Evolutionary conservation across 2,797 vertebrate species (phyloP).

Genomic region (Notolabrus celidotus): DNA sequence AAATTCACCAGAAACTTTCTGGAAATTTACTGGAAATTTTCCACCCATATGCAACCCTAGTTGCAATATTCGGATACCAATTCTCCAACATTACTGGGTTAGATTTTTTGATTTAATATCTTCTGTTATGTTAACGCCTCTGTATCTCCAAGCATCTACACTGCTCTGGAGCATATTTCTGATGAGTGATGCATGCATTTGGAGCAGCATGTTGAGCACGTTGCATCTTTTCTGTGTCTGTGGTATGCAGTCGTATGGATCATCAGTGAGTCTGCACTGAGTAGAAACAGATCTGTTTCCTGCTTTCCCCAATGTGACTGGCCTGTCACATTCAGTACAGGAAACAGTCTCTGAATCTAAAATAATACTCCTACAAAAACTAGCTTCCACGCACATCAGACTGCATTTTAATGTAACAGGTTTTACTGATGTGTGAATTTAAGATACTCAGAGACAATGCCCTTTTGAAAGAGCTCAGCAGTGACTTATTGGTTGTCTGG

Average conservation of each 20-base stretch:
- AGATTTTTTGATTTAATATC: no score
- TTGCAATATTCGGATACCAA: no score
- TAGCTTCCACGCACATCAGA: background rate
- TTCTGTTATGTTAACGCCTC: no score
- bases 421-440: background rate
- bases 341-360: constrained; percentile 10
- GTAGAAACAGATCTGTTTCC: constrained; percentile 9
- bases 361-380: background rate
- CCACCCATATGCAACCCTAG: no score
- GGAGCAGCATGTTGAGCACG: background rate
- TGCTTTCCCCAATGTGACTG: background rate
- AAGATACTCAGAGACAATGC: background rate
- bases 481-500: constrained; percentile 13
- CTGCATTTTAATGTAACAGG: background rate
- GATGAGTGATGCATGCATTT: background rate
- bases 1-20: no score
- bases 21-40: no score
- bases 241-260: background rate
- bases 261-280: background rate
- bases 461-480: constrained; percentile 3
- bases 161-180: no score
- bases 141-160: no score
- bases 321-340: background rate
- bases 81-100: no score
- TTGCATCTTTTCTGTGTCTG: background rate